phyloP scores from a whole-genome alignment of 2,888 invertebrate species.

The Pollenia angustigena region DNA sequence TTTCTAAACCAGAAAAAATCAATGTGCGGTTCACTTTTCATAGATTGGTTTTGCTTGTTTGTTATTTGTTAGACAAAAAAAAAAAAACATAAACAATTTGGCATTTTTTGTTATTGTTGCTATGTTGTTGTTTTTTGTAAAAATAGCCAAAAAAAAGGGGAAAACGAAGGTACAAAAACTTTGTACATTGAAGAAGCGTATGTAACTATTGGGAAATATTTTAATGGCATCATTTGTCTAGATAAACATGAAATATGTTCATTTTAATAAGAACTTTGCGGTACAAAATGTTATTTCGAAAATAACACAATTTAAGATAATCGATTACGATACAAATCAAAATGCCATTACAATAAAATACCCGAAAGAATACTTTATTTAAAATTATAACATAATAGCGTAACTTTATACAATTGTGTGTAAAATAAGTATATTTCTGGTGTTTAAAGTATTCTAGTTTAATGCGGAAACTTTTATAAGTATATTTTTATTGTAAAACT shows the following conservation, averaged over 20 bases:
- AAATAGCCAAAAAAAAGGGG: neutral
- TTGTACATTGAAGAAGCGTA: neutral
- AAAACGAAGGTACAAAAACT: neutral
- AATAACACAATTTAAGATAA: neutral
- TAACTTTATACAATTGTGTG: neutral
- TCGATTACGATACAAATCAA: slow-evolving; percentile 45
- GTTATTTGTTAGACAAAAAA: slow-evolving; percentile 16
- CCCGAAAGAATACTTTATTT: slow-evolving; percentile 1
- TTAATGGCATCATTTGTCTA: slow-evolving; percentile 41
- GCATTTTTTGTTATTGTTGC: neutral
- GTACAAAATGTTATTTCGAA: slow-evolving; percentile 5
- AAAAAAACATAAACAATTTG: slow-evolving; percentile 1
- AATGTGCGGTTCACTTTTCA: slow-evolving; percentile 30
- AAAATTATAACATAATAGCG: slow-evolving; percentile 10
- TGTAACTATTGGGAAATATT: neutral
- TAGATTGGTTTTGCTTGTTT: neutral
- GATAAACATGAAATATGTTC: slow-evolving; percentile 34
- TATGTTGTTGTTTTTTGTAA: neutral
- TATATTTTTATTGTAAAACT: too few relatives aligned
- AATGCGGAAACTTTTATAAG: too few relatives aligned
- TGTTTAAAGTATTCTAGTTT: neutral
- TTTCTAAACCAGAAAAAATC: neutral
- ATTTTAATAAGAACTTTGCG: slow-evolving; percentile 21
- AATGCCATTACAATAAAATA: slow-evolving; percentile 37
- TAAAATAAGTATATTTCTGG: neutral